Evolutionary conservation across 1,140 invertebrate genomes (phyloP).

Genomic region (Ganaspis sp.): DNA sequence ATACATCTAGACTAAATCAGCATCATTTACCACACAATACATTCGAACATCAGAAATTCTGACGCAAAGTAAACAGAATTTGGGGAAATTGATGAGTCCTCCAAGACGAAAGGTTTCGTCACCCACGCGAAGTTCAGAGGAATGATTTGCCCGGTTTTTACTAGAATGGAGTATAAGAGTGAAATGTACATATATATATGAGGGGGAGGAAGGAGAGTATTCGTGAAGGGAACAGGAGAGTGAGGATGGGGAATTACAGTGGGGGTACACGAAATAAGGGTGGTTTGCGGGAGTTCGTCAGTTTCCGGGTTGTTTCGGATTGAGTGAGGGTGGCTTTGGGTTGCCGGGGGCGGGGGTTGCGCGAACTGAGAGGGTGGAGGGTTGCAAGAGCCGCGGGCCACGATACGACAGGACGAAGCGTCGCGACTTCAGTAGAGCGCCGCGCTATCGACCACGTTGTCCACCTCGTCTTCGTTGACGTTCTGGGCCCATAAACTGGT

Average conservation of each 20-base stretch:
- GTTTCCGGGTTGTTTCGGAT: constrained; percentile 72
- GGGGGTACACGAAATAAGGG: not conserved
- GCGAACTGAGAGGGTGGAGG: constrained; percentile 44
- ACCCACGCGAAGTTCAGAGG: constrained; percentile 8
- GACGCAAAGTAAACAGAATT: too few relatives aligned
- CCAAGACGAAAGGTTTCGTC: not conserved
- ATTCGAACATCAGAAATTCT: too few relatives aligned
- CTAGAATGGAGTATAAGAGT: constrained; percentile 20
- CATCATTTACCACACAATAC: too few relatives aligned
- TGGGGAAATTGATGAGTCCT: too few relatives aligned
- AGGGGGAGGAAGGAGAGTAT: not conserved
- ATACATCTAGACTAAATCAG: too few relatives aligned
- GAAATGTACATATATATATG: not conserved
- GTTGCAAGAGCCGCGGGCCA: constrained; percentile 61
- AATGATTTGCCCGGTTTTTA: not conserved
- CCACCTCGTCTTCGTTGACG: constrained; percentile 37
- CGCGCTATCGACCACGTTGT: constrained; percentile 71
- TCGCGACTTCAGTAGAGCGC: constrained; percentile 74
- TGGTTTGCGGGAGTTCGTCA: constrained; percentile 59
- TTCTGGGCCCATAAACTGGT: not conserved
- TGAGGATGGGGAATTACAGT: not conserved
- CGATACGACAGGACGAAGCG: constrained; percentile 66
- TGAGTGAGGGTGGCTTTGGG: constrained; percentile 59
- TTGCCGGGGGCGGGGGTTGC: constrained; percentile 34
- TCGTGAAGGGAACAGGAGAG: not conserved